phyloP scores from a whole-genome alignment of 2,888 invertebrate genomes.

The Tenthredo amoena region DNA sequence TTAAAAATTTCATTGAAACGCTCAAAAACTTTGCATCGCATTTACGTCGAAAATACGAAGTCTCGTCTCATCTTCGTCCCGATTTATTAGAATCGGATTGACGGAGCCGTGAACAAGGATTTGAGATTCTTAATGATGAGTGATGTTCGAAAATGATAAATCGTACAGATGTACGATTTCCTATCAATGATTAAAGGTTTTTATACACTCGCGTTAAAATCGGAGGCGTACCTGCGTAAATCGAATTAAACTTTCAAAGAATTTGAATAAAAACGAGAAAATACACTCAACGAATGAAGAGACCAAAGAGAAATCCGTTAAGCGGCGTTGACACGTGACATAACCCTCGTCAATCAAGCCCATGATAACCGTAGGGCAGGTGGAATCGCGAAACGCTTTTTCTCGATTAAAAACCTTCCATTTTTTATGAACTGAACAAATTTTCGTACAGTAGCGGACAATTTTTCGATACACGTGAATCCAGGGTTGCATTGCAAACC shows the following conservation, averaged over 20 bases:
- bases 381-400: background rate
- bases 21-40: too few relatives aligned
- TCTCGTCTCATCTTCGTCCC: too few relatives aligned
- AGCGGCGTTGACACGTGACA: slow-evolving; percentile 26
- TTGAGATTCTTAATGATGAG: too few relatives aligned
- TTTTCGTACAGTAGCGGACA: background rate
- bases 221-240: background rate
- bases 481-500: background rate
- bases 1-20: too few relatives aligned
- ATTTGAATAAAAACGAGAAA: slow-evolving; percentile 20
- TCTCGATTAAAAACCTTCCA: slow-evolving; percentile 12
- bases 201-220: background rate
- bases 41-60: too few relatives aligned
- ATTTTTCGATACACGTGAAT: background rate
- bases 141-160: too few relatives aligned
- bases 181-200: background rate
- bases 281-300: slow-evolving; percentile 21
- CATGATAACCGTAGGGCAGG: slow-evolving; percentile 16
- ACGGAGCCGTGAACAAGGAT: too few relatives aligned
- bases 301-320: slow-evolving; percentile 16
- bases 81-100: too few relatives aligned
- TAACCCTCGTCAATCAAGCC: slow-evolving; percentile 39
- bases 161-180: too few relatives aligned
- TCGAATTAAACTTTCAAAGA: slow-evolving; percentile 26
- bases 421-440: background rate